Evolutionary conservation across 2,888 invertebrate species (phyloP).

Genomic region (Melieria omissa): DNA sequence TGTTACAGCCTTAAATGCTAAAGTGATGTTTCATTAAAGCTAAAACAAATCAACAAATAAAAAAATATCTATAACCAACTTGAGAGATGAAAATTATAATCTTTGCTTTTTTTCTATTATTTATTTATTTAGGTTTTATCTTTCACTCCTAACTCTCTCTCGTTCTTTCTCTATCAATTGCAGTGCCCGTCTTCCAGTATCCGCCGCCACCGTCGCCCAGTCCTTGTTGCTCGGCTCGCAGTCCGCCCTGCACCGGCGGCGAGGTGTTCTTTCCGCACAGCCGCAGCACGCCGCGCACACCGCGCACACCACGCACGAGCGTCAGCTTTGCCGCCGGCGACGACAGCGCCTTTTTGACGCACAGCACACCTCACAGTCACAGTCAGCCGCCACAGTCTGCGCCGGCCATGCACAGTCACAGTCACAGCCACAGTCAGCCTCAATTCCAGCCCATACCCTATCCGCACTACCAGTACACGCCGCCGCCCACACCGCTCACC

Average conservation of each 20-base stretch:
- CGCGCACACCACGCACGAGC: constrained; percentile 53
- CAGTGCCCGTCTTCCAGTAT: constrained; percentile 63
- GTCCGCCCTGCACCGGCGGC: constrained; percentile 58
- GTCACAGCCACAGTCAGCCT: constrained; percentile 51
- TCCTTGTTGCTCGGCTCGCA: constrained; percentile 63
- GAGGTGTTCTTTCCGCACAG: constrained; percentile 65
- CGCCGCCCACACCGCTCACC: constrained; percentile 62
- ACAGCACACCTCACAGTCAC: constrained; percentile 45
- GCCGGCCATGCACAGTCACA: constrained; percentile 56
- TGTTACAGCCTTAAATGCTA: too few species aligned
- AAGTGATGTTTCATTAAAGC: too few species aligned
- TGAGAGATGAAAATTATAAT: not conserved
- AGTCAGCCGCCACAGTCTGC: constrained; percentile 60
- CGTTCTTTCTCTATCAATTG: constrained; percentile 54
- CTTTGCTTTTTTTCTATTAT: not conserved
- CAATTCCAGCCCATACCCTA: constrained; percentile 53
- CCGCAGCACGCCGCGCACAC: constrained; percentile 60
- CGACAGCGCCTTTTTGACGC: constrained; percentile 61
- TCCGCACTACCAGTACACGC: constrained; percentile 57
- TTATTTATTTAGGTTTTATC: not conserved
- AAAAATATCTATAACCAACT: too few species aligned
- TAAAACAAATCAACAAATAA: too few species aligned
- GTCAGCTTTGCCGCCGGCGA: constrained; percentile 61
- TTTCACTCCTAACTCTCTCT: constrained; percentile 3
- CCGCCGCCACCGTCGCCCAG: constrained; percentile 65